Evolutionary conservation across 2,888 invertebrate species (phyloP).

Genomic region (Kryphioiulus occultus): DNA sequence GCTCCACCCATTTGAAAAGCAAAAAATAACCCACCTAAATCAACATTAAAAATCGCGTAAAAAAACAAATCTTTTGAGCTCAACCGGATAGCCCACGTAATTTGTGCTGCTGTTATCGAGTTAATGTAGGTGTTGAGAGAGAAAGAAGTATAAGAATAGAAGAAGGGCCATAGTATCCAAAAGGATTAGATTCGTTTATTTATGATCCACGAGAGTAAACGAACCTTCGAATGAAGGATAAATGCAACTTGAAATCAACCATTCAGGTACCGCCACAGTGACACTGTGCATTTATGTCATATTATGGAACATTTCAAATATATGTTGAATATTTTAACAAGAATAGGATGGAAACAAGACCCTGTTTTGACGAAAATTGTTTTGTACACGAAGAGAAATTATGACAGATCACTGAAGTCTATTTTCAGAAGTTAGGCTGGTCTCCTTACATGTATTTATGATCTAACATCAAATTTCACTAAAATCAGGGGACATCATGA

Average conservation of each 20-base stretch:
- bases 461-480: background rate
- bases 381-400: no score
- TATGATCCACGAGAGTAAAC: background rate
- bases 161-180: background rate
- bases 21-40: slow-evolving; percentile 39
- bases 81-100: slow-evolving; percentile 28
- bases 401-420: no score
- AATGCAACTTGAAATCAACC: background rate
- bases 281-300: no score
- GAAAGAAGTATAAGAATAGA: background rate
- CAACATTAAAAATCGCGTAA: background rate
- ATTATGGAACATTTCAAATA: no score
- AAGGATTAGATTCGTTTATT: background rate
- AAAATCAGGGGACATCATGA: background rate
- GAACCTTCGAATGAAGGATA: background rate
- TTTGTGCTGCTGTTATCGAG: slow-evolving; percentile 2
- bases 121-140: background rate
- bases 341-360: no score
- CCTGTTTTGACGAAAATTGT: no score
- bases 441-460: background rate
- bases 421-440: background rate
- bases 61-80: slow-evolving; percentile 22
- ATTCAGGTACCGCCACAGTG: no score
- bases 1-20: slow-evolving; percentile 29
- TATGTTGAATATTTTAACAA: no score